Evolutionary conservation across 2,888 invertebrate genomes (phyloP).

Genomic region (Trichopria drosophilae): DNA sequence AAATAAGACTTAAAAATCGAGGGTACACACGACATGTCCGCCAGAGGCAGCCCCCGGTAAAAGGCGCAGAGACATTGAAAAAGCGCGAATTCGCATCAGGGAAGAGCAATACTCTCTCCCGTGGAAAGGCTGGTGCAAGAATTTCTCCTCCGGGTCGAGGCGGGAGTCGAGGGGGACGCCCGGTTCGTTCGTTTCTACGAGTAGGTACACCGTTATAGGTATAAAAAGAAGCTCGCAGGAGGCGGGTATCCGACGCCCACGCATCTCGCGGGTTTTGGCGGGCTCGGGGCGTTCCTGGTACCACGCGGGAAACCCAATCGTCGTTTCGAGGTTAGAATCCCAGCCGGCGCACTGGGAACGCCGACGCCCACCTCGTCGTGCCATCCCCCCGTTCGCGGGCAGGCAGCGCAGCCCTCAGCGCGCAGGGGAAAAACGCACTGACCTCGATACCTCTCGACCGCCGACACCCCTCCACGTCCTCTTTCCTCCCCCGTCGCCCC

Average conservation of each 20-base stretch:
- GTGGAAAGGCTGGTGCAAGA: too few relatives aligned
- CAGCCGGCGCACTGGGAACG: constrained; percentile 53
- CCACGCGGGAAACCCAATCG: constrained; percentile 53
- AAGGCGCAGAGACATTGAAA: too few relatives aligned
- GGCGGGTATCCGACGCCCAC: constrained; percentile 57
- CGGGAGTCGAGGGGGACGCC: constrained; percentile 25
- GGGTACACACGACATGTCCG: too few relatives aligned
- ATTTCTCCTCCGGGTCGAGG: too few relatives aligned
- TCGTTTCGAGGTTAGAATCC: constrained; percentile 50
- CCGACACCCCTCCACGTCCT: background rate
- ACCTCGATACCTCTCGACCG: constrained; percentile 50
- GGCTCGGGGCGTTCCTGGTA: constrained; percentile 55
- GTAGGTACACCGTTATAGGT: constrained; percentile 30
- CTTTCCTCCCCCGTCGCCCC: constrained; percentile 4
- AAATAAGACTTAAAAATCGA: too few relatives aligned
- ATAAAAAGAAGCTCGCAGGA: constrained; percentile 38
- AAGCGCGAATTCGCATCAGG: too few relatives aligned
- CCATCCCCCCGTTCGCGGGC: constrained; percentile 43
- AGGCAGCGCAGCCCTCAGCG: constrained; percentile 48
- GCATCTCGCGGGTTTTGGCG: constrained; percentile 52
- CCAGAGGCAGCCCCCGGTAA: too few relatives aligned
- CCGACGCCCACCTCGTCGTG: constrained; percentile 51
- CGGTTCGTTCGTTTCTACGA: constrained; percentile 12
- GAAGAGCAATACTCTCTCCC: too few relatives aligned
- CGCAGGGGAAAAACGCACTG: constrained; percentile 57